These are phyloP conservation scores for Rhamphomyia laevipes DNA, from an alignment of 2,888 invertebrate genomes.

Conservation along the genomic window DNA sequence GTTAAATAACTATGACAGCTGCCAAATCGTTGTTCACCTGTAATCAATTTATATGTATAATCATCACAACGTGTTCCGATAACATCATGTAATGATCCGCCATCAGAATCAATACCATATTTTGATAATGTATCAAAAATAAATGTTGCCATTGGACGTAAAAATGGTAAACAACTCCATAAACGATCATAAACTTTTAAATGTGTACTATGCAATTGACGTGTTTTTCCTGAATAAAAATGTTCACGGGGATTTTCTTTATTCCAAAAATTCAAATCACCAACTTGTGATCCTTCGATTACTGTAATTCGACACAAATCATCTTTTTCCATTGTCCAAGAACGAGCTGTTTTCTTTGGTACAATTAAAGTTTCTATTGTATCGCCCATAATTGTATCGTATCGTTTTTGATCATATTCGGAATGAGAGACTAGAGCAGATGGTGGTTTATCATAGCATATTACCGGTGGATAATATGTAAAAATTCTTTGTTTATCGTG, in stretches of 20 bases:
- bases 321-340: conserved; percentile 36
- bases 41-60: conserved; percentile 39
- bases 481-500: conserved; percentile 26
- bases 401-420: conserved; percentile 31
- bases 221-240: conserved; percentile 40
- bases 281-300: conserved; percentile 39
- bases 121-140: conserved; percentile 37
- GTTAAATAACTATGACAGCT: conserved; percentile 40
- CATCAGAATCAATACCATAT: conserved; percentile 40
- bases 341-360: conserved; percentile 31
- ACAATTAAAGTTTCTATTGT: conserved; percentile 27
- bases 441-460: conserved; percentile 35
- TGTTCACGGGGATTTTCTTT: conserved; percentile 35
- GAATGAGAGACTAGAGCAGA: conserved; percentile 26
- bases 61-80: conserved; percentile 41
- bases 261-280: conserved; percentile 41
- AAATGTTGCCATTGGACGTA: conserved; percentile 40
- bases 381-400: conserved; percentile 27
- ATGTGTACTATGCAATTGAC: conserved; percentile 39
- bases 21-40: conserved; percentile 34
- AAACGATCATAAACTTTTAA: conserved; percentile 38
- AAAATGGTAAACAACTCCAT: conserved; percentile 39
- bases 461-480: conserved; percentile 23
- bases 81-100: conserved; percentile 39
- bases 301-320: conserved; percentile 38